Base-by-base conservation (phyloP, 2,113 vertebrate species). In the Coptodon bakossiorum region DNA sequence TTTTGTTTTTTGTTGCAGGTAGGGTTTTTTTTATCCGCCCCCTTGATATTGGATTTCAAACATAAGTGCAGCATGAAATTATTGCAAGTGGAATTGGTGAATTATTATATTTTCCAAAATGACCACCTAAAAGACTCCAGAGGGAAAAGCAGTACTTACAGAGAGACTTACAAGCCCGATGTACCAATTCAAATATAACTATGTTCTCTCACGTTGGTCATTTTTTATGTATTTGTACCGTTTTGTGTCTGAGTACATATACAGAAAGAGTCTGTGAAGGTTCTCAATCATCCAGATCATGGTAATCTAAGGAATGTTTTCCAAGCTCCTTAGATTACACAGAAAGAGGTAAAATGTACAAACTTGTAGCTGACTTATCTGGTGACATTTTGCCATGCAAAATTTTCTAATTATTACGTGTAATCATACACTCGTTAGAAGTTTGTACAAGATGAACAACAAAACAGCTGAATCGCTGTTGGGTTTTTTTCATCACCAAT, bases 11-110 rank as follows among this genome's bases (percentile, higher is more conserved):
- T 73, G 66, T 43, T 73, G 38, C 66, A 66, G 34, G 19, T 40
- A n/a, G 0, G 9, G 0, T 1, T 24, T 4, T 10, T 5, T 45
- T 24, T 3, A 11, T 68, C 53, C 9, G 0, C 31, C 78, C 16
- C 45, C 6, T 29, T 80, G 31, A 66, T 66, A 48, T 66, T 52
- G 50, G 22, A 52, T 85, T 53, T 27, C 45, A 22, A 68, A 54
- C 24, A 34, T 48, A 85, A 36, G 45, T 13, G 2, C 59, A 80
- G 34, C 48, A 5, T n/a, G 57, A 17, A 80, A 81, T 71, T 71
- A 61, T 56, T 71, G 45, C 83, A 76, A 90, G 57, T 82, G 57
- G 17, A 86, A 31, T 6, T 38, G 12, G 34, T 76, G 24, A 84
- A 76, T 56, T 17, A 57, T 6, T 68, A 14, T 29, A 13, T 86